Evolutionary conservation across 2,888 invertebrate species (phyloP), one percentile per base, ranked within the genome.

Genomic region (Conistra vaccinii): DNA sequence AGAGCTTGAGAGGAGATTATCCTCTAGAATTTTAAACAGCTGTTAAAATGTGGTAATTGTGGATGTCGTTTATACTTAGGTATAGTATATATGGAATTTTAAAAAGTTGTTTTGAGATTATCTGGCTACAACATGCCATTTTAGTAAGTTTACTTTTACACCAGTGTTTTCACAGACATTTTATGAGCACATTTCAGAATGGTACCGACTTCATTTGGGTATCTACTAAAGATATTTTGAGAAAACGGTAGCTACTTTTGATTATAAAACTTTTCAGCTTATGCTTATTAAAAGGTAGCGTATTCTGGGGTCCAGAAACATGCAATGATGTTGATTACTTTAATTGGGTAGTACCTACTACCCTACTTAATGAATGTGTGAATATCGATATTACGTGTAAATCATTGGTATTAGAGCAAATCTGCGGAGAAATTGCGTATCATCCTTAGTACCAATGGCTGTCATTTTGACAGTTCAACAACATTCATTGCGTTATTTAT

Each of bases 1-100:
- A n/a, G 45, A 58, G 55, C 69, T 78, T 17, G 63, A 70, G 58
- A 58, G 23, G 29, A 68, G 42, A 57, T 73, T 45, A 51, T 51
- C 12, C 48, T 61, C 6, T 61, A 26, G 26, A 63, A 62, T 53
- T 67, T 58, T 32, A 53, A 61, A 67, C 32, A 57, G 57, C 62
- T 51, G 42, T 45, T 67, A 14, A 29, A 70, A 26, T 61, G 35
- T 65, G 5, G 5, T 26, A n/a, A 26, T 20, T 55, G 29, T 48
- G 32, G n/a, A 57, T 9, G 14, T 17, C 6, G 12, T 29, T 23
- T 26, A n/a, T n/a, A 53, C 3, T 10, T 53, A 53, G n/a, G 0
- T n/a, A 26, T 53, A 53, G 14, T 29, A 26, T 0, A n/a, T n/a
- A 32, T 66, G 0, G 20, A 23, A 23, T 63, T 35, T 23, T 66